A percentile compares a stretch with the other conserved stretches of the same genome.
phyloP scores from a whole-genome alignment of 2,797 vertebrate genomes.

The Phrynocephalus vlangalii region DNA sequence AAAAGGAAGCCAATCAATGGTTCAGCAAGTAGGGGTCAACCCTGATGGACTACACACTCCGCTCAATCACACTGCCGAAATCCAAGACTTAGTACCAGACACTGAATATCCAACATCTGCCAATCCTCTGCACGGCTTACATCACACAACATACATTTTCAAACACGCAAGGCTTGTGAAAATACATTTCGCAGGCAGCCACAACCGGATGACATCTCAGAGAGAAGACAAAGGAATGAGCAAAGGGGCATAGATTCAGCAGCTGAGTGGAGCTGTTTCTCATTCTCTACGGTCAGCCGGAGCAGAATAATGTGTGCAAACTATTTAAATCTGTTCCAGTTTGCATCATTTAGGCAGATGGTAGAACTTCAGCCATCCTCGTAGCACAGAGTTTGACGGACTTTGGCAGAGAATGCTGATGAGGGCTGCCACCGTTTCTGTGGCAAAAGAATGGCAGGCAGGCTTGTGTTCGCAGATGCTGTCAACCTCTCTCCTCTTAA shows the following conservation, averaged over 20 bases:
- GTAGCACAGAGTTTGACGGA: neutral
- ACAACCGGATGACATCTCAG: neutral
- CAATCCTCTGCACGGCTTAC: too few species aligned
- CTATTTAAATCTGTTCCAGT: neutral
- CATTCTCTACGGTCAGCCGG: neutral
- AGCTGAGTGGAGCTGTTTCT: neutral
- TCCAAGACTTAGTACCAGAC: neutral
- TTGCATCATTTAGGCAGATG: neutral
- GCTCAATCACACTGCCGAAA: neutral
- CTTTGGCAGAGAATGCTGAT: neutral
- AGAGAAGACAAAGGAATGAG: neutral
- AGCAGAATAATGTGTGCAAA: neutral
- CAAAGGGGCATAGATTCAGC: neutral
- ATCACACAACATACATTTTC: neutral
- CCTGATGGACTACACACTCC: too few species aligned
- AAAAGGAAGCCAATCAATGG: neutral
- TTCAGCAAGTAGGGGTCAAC: neutral
- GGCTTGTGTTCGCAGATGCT: neutral
- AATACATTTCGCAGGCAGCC: neutral
- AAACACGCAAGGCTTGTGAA: neutral
- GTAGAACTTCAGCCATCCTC: neutral
- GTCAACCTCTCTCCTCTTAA: neutral
- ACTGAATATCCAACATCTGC: neutral
- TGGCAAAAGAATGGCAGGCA: neutral
- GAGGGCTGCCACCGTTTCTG: neutral